Conservation (phyloP, 2,113 vertebrate genomes). For the Tachysurus fulvidraco region DNA sequence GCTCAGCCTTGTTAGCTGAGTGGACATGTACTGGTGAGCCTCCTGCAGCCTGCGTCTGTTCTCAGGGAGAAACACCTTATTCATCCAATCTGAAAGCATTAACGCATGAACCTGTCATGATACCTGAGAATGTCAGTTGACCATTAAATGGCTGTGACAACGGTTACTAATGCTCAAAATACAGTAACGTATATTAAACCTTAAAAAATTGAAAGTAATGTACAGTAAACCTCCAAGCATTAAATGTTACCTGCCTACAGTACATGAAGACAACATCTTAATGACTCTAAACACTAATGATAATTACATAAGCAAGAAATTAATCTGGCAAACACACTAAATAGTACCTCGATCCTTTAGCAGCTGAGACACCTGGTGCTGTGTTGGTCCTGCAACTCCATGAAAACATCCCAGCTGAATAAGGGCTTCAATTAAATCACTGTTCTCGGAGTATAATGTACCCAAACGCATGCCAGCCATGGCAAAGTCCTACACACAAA, state of each 20-base stretch:
- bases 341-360: slow-evolving; percentile 84
- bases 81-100: slow-evolving; percentile 84
- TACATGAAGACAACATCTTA: background rate
- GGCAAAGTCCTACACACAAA: slow-evolving; percentile 84
- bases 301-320: background rate
- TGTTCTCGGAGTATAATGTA: slow-evolving; percentile 86
- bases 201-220: no score
- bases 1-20: slow-evolving; percentile 79
- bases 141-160: background rate
- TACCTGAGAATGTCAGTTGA: background rate
- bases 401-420: slow-evolving; percentile 84
- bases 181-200: no score
- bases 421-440: slow-evolving; percentile 82
- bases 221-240: background rate
- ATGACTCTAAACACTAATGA: background rate
- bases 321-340: background rate
- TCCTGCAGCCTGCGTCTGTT: slow-evolving; percentile 83
- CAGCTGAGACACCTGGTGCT: slow-evolving; percentile 86
- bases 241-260: background rate
- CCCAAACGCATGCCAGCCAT: slow-evolving; percentile 87
- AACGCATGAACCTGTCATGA: background rate
- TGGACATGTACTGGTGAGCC: slow-evolving; percentile 80
- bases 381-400: slow-evolving; percentile 80
- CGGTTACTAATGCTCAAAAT: background rate
- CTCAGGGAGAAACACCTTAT: slow-evolving; percentile 80